Evolutionary conservation across 2,113 vertebrate genomes (phyloP), one percentile per base, ranked within the genome.

Genomic region (Rhipidura dahli): DNA sequence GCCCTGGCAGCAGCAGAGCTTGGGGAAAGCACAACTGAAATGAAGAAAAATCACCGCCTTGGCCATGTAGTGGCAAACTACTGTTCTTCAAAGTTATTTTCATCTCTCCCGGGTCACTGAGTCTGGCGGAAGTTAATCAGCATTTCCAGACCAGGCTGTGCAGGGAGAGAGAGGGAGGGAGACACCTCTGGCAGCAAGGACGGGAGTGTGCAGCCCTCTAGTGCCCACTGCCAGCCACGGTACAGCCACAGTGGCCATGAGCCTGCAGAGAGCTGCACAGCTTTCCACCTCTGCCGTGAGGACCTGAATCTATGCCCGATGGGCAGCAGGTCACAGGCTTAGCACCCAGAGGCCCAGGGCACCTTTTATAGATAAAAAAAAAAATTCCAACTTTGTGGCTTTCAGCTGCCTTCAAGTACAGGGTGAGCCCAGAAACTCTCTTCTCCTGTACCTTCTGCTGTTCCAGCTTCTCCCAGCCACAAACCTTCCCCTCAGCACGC

Each of bases 231-330:
- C n/a, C 76, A 53, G 89, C 33, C 70, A 0, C 2, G 7, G 40
- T 12, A 0, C 54, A 2, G 24, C 13, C 61, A 3, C 47, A 1
- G 8, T 0, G 37, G 51, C 64, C 27, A 0, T 0, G 26, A 10
- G 39, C 79, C 57, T 6, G 53, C 37, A 18, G 61, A 24, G 47
- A 31, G 44, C 51, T 49, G 24, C 65, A 2, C 53, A 23, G 30
- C 39, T 47, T 54, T 11, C 40, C 33, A 27, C 13, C 53, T 28
- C 35, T 63, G 39, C 59, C 12, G 0, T 7, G 7, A 31, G n/a
- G 11, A 16, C 33, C 78, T 4, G 2, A 26, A 60, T 10, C 59
- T 2, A 0, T n/a, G 39, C 61, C 81, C 33, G n/a, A 42, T 1
- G 2, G 24, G 22, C 60, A 89, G 45, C 70, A 35, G 13, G 12